Evolutionary conservation across 2,113 vertebrate genomes (phyloP), one percentile per base, ranked within the genome.

Genomic region (Diadophis punctatus): DNA sequence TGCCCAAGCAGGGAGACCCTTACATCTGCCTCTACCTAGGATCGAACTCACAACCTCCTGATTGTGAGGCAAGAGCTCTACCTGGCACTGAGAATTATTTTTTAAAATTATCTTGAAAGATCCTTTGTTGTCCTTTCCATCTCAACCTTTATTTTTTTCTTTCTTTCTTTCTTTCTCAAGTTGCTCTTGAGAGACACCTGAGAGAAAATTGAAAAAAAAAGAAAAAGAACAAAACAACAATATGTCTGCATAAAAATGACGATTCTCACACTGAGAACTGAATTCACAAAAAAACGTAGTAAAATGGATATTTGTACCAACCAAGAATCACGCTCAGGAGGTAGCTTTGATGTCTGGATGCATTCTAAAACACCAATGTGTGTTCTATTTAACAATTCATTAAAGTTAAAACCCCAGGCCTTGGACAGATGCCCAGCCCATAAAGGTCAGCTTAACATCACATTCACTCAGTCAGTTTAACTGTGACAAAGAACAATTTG

Each of bases 261-360:
- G 27, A 49, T 34, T 48, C 11, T 9, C 86, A 80, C 27, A 52
- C 30, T 49, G 53, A 93, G 86, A 56, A 52, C 23, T 90, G 48
- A 89, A 60, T 39, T 74, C 6, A 23, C 46, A 51, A 6, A 84
- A 46, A 46, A 46, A 25, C 25, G 58, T 74, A 0, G 43, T 58
- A 49, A 60, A 60, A 89, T 92, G 92, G 85, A 92, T 53, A 49
- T 86, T 90, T 85, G 51, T 53, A 86, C n/a, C 51, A 52, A 20
- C 10, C 30, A 58, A 85, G 39, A 8, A 48, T 89, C 51, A n/a
- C 23, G 11, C 10, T 56, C 18, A 4, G 9, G 74, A 88, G 43
- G 51, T 55, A 25, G 27, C 87, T 92, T 53, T 92, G 43, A 60
- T 43, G 25, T 63, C 25, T 12, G 5, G 3, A 48, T 8, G 1